Conservation (phyloP, 2,113 vertebrate genomes). For the Thymallus thymallus region DNA sequence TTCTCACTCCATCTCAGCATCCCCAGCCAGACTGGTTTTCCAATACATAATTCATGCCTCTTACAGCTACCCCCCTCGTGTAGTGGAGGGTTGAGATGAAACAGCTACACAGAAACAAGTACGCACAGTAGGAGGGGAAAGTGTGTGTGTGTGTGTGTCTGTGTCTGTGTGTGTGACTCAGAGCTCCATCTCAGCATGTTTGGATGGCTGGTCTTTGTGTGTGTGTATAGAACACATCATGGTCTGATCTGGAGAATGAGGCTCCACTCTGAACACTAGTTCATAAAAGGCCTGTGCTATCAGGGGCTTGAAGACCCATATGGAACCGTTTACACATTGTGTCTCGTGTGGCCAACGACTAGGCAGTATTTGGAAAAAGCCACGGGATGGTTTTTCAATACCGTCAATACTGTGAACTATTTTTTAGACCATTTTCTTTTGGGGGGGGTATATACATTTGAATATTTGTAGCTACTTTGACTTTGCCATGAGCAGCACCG, state of each 20-base stretch:
- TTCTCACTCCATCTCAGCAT: too few relatives aligned
- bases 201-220: conserved; percentile 8
- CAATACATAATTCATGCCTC: neutral
- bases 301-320: neutral
- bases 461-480: too few relatives aligned
- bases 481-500: too few relatives aligned
- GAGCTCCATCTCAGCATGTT: too few relatives aligned
- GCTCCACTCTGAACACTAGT: conserved; percentile 20
- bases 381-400: too few relatives aligned
- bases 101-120: neutral
- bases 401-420: too few relatives aligned
- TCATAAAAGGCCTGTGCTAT: conserved; percentile 40
- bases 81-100: conserved; percentile 7
- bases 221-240: conserved; percentile 5
- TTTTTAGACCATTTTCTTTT: too few relatives aligned
- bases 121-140: neutral
- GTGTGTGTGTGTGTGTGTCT: too few relatives aligned
- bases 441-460: too few relatives aligned
- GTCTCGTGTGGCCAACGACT: neutral
- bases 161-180: too few relatives aligned
- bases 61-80: conserved; percentile 3
- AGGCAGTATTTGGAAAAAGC: too few relatives aligned
- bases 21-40: too few relatives aligned
- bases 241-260: conserved; percentile 25
- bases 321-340: neutral